These are phyloP conservation scores for Ranitomeya imitator DNA, from an alignment of 2,113 vertebrate species.

Conservation along the genomic window DNA sequence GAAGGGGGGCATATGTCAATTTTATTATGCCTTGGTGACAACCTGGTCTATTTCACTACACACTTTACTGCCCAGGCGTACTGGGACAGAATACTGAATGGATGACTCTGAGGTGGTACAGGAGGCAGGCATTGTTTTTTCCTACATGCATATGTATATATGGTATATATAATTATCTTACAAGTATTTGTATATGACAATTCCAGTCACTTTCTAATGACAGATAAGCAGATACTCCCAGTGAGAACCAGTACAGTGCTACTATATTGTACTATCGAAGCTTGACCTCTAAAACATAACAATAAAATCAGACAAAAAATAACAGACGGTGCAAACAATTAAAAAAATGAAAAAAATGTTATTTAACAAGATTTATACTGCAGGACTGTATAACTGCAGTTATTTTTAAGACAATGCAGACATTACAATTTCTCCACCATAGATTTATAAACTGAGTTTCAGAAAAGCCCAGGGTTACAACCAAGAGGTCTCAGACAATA, in stretches of 20 bases:
- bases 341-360: neutral
- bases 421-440: no score
- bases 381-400: no score
- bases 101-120: slow-evolving; percentile 14
- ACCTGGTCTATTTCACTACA: slow-evolving; percentile 50
- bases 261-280: no score
- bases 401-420: no score
- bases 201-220: no score
- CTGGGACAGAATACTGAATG: slow-evolving; percentile 42
- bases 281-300: neutral
- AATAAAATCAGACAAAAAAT: neutral
- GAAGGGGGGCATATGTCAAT: slow-evolving; percentile 51
- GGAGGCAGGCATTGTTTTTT: neutral
- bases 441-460: no score
- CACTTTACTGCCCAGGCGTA: slow-evolving; percentile 47
- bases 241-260: no score
- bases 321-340: neutral
- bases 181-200: no score
- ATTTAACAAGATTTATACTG: neutral
- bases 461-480: no score
- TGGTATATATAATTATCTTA: no score
- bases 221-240: no score
- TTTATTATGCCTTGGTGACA: slow-evolving; percentile 54
- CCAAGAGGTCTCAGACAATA: no score
- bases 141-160: neutral